These are phyloP conservation scores for Camelus bactrianus DNA, from an alignment of 2,113 vertebrate genomes.

Conservation along the genomic window DNA sequence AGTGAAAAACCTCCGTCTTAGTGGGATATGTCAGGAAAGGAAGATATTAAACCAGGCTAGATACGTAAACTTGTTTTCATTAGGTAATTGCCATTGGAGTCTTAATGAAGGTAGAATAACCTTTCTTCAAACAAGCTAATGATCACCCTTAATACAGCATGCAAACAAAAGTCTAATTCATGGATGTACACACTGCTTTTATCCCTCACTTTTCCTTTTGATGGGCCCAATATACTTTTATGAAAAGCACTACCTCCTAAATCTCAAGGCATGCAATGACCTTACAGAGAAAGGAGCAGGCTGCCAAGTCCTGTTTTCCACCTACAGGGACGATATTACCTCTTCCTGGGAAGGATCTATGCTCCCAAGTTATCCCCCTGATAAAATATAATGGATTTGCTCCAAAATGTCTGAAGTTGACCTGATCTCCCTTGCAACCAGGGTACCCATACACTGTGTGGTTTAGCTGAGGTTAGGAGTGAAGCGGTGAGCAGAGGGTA, in stretches of 20 bases:
- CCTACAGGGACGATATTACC: background rate
- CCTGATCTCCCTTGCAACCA: background rate
- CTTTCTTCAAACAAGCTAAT: conserved; percentile 41
- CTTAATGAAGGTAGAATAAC: conserved; percentile 52
- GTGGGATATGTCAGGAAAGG: background rate
- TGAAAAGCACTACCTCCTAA: background rate
- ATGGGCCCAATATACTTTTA: background rate
- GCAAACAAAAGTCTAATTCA: background rate
- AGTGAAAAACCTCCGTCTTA: background rate
- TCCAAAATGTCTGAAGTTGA: background rate
- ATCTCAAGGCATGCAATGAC: background rate
- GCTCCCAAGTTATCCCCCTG: background rate
- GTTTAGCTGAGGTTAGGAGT: background rate
- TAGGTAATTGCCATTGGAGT: conserved; percentile 35
- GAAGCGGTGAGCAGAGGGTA: background rate
- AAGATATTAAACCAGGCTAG: conserved; percentile 21
- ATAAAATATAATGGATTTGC: background rate
- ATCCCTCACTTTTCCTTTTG: background rate
- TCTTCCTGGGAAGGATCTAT: background rate
- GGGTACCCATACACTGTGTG: background rate
- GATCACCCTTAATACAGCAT: background rate
- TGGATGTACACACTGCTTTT: background rate
- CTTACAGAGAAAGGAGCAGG: background rate
- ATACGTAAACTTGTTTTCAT: conserved; percentile 56
- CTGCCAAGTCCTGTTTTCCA: background rate